Evolutionary conservation across 2,888 invertebrate genomes (phyloP).

Genomic region (Apodemia duryi): DNA sequence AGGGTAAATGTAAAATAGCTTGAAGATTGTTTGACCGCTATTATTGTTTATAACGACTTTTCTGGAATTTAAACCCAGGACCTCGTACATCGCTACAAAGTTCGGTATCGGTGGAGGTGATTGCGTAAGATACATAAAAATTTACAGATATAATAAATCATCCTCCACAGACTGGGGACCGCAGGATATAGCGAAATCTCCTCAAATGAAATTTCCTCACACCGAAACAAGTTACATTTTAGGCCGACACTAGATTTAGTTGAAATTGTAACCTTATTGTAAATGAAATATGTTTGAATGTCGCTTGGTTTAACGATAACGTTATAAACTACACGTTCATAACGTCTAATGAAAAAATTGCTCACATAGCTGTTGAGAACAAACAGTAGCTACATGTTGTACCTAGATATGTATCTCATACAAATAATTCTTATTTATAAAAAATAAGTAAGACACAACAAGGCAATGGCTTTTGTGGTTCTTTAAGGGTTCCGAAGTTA

Average conservation of each 20-base stretch:
- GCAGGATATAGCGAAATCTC: constrained; percentile 67
- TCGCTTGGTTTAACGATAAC: background rate
- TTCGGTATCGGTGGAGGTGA: too few species aligned
- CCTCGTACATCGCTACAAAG: too few species aligned
- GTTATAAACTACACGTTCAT: constrained; percentile 2
- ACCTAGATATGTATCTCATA: too few species aligned
- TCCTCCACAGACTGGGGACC: background rate
- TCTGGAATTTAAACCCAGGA: too few species aligned
- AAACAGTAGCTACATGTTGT: background rate
- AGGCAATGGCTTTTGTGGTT: too few species aligned
- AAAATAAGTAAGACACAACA: too few species aligned
- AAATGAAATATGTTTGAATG: background rate
- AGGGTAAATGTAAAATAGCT: too few species aligned
- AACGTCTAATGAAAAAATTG: background rate
- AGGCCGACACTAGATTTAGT: background rate
- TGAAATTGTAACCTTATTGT: background rate
- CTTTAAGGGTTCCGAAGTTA: too few species aligned
- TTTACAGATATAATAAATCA: background rate
- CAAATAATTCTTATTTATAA: too few species aligned
- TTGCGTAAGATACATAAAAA: background rate
- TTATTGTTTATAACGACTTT: too few species aligned
- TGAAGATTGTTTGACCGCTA: too few species aligned
- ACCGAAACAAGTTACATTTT: constrained; percentile 37
- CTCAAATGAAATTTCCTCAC: constrained; percentile 74
- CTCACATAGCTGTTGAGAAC: background rate